Conservation (phyloP, 1,140 invertebrate species). For the Pseudomyrmex gracilis region DNA sequence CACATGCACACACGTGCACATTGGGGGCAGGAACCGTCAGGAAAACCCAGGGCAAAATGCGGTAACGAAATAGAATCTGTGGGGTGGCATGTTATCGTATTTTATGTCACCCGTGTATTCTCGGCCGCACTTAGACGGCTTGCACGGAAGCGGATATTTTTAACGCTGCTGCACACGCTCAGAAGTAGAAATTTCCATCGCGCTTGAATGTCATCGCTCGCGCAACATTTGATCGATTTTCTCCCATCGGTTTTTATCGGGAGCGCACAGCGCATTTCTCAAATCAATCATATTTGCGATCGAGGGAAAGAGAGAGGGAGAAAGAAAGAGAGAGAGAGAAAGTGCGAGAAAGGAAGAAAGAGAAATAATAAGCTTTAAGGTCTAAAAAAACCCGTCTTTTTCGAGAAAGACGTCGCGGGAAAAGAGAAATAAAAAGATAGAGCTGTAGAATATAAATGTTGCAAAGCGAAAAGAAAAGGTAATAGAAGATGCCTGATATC, state of each 20-base stretch:
- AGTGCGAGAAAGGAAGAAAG: no score
- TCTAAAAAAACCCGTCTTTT: background rate
- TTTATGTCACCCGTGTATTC: constrained; percentile 45
- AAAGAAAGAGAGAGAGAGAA: no score
- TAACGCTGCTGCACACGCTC: constrained; percentile 8
- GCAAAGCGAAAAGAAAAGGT: background rate
- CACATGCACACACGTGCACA: background rate
- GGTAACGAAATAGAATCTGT: constrained; percentile 47
- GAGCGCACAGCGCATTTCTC: background rate
- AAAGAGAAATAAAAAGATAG: background rate
- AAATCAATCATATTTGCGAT: constrained; percentile 1
- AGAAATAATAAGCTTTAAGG: background rate
- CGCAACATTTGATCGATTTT: constrained; percentile 39
- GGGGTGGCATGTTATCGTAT: constrained; percentile 38
- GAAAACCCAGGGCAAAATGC: constrained; percentile 31
- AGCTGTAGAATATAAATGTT: background rate
- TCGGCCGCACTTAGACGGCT: constrained; percentile 34
- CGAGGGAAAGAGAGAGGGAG: background rate
- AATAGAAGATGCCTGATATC: background rate
- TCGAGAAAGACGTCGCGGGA: background rate
- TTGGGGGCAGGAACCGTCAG: background rate
- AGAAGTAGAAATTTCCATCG: constrained; percentile 45
- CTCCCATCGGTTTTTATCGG: constrained; percentile 22
- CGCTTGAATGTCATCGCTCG: constrained; percentile 22
- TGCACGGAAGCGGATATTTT: constrained; percentile 51